phyloP scores from a whole-genome alignment of 2,888 invertebrate genomes.

The Drosophila greeni region DNA sequence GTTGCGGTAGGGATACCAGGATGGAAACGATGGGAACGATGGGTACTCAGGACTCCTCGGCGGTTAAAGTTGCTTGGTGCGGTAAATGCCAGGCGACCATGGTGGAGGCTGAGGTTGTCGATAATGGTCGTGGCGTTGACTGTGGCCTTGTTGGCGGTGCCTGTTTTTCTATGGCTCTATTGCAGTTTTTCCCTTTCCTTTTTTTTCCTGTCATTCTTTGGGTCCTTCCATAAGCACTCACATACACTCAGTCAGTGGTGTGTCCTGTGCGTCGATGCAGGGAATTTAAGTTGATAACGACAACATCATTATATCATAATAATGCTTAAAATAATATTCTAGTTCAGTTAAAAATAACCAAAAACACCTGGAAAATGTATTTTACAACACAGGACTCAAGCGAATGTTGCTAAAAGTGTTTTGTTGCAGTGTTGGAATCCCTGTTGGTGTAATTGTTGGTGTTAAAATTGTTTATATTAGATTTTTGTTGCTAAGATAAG shows the following conservation, averaged over 20 bases:
- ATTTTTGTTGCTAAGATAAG: slow-evolving; percentile 6
- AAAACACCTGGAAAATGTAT: not conserved
- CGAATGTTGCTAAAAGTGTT: not conserved
- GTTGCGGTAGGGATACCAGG: slow-evolving; percentile 3
- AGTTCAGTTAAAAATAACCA: not conserved
- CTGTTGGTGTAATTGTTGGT: slow-evolving; percentile 5
- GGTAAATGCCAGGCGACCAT: slow-evolving; percentile 24
- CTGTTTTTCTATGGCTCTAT: slow-evolving; percentile 30
- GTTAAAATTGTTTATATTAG: not conserved
- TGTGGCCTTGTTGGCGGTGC: slow-evolving; percentile 33
- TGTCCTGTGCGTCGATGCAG: slow-evolving; percentile 64
- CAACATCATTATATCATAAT: too few species aligned
- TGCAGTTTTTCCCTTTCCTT: slow-evolving; percentile 8
- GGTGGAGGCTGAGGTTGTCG: slow-evolving; percentile 43
- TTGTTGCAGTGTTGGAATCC: not conserved
- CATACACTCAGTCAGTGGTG: slow-evolving; percentile 10
- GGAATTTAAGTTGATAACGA: slow-evolving; percentile 70
- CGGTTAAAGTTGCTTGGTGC: slow-evolving; percentile 32
- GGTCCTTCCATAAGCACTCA: not conserved
- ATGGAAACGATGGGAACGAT: not conserved
- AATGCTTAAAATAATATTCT: too few species aligned
- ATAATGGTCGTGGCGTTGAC: slow-evolving; percentile 48
- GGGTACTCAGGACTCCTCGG: slow-evolving; percentile 1
- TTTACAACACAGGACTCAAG: too few species aligned
- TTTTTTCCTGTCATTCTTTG: not conserved